Base-by-base conservation (phyloP, 35 echinoderm and acorn worm genomes). In the Apostichopus japonicus region DNA sequence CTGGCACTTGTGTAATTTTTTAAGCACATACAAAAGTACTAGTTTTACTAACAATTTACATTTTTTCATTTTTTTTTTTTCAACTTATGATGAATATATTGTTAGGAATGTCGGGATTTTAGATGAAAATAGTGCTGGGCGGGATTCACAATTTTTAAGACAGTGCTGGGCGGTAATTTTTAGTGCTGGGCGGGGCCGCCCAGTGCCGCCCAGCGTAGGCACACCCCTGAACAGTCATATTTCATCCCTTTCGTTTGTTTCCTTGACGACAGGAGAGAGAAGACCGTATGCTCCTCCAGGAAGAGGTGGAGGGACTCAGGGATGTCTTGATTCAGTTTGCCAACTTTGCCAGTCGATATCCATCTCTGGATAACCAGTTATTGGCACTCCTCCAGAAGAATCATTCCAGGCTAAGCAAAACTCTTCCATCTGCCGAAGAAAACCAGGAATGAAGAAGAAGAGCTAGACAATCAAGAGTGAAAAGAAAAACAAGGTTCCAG, bases 321-420 rank as follows among this genome's bases (percentile, higher is more conserved):
- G 96, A 97, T 80, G 96, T 94, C 4, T 77, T 97, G 27, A 92
- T 97, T 77, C 94, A 93, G 55, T 97, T 95, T 77, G 96, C 96
- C 11, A 93, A 93, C 87, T 92, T 93, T 79, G 96, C 96, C 53
- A 92, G 93, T 86, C 93, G 80, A 54, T 94, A 97, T 53, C 92
- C 94, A 23, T 95, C 93, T 54, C 80, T 94, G 53, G 90, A 94
- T 54, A 92, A 93, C 65, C 93, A 97, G 87, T 55, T 97, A 53
- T 86, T 92, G 54, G 92, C 93, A 4, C 87, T 97, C 16, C 77
- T 97, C 79, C 92, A 91, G 52, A 84, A 88, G 91, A 90, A 96
- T 65, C 93, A 77, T 90, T 91, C 90, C 90, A 77, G 77, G 53
- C 72, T 91, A 13, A 91, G 77, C 24, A 89, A 89, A 52, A 89